Conservation (phyloP, 1,140 invertebrate species). For the Aplysia californica region DNA sequence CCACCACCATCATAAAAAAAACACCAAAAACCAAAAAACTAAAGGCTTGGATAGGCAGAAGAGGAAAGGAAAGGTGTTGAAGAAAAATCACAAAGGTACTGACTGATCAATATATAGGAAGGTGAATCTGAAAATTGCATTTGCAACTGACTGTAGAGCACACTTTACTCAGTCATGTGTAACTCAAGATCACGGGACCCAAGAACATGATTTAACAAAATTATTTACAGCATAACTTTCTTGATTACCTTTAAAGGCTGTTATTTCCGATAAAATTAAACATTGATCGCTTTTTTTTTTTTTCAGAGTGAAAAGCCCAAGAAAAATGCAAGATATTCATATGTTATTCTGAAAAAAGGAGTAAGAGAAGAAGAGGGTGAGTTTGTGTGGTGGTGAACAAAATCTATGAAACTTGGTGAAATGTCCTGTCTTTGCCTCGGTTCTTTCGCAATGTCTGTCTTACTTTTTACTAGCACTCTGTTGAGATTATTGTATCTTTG, state of each 20-base stretch:
- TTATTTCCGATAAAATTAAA: background rate
- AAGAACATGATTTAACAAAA: background rate
- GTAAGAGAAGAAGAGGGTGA: background rate
- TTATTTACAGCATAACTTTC: background rate
- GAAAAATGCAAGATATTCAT: background rate
- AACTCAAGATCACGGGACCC: too few species aligned
- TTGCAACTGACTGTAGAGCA: too few species aligned
- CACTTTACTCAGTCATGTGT: too few species aligned
- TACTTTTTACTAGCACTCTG: background rate
- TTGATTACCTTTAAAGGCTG: too few species aligned
- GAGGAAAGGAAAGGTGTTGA: too few species aligned
- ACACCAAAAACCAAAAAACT: too few species aligned
- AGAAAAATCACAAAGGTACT: too few species aligned
- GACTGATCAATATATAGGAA: too few species aligned
- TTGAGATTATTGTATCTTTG: background rate
- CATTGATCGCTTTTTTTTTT: background rate
- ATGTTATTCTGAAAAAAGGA: slow-evolving; percentile 25
- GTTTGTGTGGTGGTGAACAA: background rate
- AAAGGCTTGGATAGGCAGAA: too few species aligned
- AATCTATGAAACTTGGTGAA: background rate
- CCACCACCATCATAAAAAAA: too few species aligned
- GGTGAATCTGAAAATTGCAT: too few species aligned
- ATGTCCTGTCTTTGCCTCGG: background rate
- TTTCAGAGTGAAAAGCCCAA: slow-evolving; percentile 2
- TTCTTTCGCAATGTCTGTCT: too few species aligned